phyloP scores from a whole-genome alignment of 2,797 vertebrate species.

The Eulemur mongoz region DNA sequence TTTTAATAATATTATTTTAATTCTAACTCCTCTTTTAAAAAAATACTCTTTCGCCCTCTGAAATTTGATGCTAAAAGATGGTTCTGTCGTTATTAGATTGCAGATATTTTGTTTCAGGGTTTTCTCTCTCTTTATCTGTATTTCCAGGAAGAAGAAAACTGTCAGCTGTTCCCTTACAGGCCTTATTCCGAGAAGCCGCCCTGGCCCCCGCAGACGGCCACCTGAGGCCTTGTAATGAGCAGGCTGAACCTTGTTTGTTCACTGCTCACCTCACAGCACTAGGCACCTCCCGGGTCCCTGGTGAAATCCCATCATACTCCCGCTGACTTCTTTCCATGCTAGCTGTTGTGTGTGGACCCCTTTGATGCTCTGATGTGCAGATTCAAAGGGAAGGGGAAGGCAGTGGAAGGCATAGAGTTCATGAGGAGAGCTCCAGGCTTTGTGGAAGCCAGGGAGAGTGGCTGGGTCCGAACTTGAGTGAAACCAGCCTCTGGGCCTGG shows the following conservation, averaged over 20 bases:
- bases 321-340: neutral
- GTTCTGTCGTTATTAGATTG: neutral
- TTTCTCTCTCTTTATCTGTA: neutral
- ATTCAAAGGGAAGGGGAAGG: constrained; percentile 3
- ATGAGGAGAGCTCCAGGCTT: fast-evolving
- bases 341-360: neutral
- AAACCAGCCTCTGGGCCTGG: neutral
- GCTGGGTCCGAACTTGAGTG: neutral
- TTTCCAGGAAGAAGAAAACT: neutral
- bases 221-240: neutral
- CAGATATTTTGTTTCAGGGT: neutral
- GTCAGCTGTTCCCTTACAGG: neutral
- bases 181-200: neutral
- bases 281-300: neutral
- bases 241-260: neutral
- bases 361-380: neutral
- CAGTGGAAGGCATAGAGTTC: neutral
- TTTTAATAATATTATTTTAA: neutral
- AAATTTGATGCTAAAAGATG: neutral
- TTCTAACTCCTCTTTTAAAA: neutral
- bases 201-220: neutral
- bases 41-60: neutral
- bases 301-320: neutral
- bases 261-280: neutral
- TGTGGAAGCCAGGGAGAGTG: neutral